These are phyloP conservation scores for Pecten maximus DNA, from an alignment of 2,888 invertebrate genomes.

Conservation along the genomic window DNA sequence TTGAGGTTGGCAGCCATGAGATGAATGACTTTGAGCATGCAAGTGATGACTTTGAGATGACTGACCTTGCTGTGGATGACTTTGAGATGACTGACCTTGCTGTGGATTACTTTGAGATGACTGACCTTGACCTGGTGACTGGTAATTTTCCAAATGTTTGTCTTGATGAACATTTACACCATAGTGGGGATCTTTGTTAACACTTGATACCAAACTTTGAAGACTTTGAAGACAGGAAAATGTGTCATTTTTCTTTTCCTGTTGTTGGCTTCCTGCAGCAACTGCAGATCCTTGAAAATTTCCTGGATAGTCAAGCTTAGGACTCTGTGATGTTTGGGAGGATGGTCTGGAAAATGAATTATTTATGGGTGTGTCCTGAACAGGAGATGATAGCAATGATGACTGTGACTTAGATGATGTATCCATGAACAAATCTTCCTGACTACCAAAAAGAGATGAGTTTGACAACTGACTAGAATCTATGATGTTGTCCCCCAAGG, in stretches of 20 bases:
- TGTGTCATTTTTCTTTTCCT: not conserved
- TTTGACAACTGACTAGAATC: conserved; percentile 33
- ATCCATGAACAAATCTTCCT: conserved; percentile 62
- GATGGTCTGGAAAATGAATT: conserved; percentile 21
- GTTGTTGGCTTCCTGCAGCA: not conserved
- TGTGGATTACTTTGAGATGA: not conserved
- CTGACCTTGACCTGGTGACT: conserved; percentile 13
- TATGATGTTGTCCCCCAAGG: not conserved
- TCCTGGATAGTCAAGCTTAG: not conserved
- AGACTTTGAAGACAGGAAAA: conserved; percentile 40
- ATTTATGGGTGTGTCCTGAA: not conserved
- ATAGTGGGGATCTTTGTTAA: conserved; percentile 38
- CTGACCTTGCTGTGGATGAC: not conserved
- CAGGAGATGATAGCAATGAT: conserved; percentile 9
- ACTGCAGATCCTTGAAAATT: not conserved
- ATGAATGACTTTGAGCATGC: not conserved
- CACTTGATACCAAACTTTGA: conserved; percentile 46
- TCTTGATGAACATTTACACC: conserved; percentile 39
- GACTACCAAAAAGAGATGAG: conserved; percentile 58
- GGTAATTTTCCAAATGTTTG: not conserved
- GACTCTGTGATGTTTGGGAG: conserved; percentile 1
- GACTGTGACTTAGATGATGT: conserved; percentile 19
- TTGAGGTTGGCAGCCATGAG: not conserved
- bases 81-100: not conserved
- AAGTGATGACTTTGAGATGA: not conserved